These are phyloP conservation scores for Acrocephalus kingi DNA, from an alignment of 2,113 vertebrate genomes.

Conservation along the genomic window DNA sequence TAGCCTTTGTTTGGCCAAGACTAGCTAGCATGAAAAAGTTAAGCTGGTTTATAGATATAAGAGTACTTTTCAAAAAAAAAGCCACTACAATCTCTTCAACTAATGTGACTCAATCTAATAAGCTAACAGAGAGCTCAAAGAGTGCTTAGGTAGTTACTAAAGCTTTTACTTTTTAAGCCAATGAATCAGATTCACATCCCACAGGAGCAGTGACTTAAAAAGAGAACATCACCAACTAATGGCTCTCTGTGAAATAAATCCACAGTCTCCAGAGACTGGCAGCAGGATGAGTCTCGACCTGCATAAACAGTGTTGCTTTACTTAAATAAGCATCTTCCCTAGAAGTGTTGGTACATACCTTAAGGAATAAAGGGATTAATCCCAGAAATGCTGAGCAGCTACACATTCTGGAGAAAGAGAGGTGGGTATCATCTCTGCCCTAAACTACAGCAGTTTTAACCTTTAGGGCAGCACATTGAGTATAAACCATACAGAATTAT, in stretches of 20 bases:
- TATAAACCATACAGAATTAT: not conserved
- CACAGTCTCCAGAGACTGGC: not conserved
- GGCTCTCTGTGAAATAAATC: not conserved
- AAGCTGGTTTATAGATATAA: not conserved
- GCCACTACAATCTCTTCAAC: not conserved
- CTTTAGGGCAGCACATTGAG: not conserved
- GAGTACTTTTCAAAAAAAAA: not conserved
- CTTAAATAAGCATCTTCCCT: not conserved
- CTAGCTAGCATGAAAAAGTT: not conserved
- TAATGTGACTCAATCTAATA: not conserved
- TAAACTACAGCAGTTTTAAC: not conserved
- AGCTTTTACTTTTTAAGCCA: constrained; percentile 9
- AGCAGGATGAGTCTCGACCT: not conserved
- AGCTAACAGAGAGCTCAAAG: not conserved
- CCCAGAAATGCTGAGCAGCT: not conserved
- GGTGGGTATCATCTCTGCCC: not conserved
- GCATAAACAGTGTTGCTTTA: not conserved
- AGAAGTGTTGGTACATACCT: not conserved
- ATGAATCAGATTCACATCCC: not conserved
- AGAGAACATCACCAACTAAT: not conserved
- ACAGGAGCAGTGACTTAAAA: not conserved
- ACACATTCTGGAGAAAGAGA: not conserved
- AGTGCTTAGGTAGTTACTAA: not conserved
- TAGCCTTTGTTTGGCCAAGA: not conserved
- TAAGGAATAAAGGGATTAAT: not conserved